Base-by-base conservation (phyloP, 1,140 invertebrate species). In the Calosoma granatense region DNA sequence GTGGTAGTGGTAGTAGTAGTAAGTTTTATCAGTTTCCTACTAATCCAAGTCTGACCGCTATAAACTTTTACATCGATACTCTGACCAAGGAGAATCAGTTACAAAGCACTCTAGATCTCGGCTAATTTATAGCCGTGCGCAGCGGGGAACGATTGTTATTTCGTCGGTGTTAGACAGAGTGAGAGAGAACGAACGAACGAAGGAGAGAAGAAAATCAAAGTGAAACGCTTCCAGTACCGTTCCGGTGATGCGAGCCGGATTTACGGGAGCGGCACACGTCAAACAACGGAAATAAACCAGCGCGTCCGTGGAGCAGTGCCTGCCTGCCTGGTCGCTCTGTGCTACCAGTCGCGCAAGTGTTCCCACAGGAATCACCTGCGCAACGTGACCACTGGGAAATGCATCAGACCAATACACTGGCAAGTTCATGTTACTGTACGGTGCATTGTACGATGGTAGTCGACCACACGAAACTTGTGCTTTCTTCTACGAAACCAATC, bases 31-130 rank as follows among this genome's bases (percentile, higher is more conserved):
- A 47, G 41, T 47, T 47, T 47, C 17, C n/a, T 17, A 12, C 9
- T 47, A 47, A 47, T 47, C 41, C 41, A 6, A 6, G 9, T 47
- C 41, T 47, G 41, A 47, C 41, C 41, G 17, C 41, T 17, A 17
- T 47, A 47, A 47, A 47, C 41, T 47, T 47, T 47, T 47, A 47
- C 41, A 47, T 47, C 41, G 41, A 47, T 47, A 47, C 41, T 47
- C 41, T 47, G 41, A 47, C 41, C 41, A 17, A 17, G 17, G 41
- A 9, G 41, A 47, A 47, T 47, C 41, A 47, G 41, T 47, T 47
- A 47, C 41, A 47, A 47, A 47, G 41, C 41, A 47, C 41, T 47
- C 41, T 47, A 47, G 41, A 47, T 47, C 41, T 47, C 41, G 41
- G 9, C 41, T 47, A 47, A 47, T 47, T 47, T 47, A 47, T 47